Evolutionary conservation across 2,888 invertebrate species (phyloP), one percentile per base, ranked within the genome.

Genomic region (Chalcis sispes): DNA sequence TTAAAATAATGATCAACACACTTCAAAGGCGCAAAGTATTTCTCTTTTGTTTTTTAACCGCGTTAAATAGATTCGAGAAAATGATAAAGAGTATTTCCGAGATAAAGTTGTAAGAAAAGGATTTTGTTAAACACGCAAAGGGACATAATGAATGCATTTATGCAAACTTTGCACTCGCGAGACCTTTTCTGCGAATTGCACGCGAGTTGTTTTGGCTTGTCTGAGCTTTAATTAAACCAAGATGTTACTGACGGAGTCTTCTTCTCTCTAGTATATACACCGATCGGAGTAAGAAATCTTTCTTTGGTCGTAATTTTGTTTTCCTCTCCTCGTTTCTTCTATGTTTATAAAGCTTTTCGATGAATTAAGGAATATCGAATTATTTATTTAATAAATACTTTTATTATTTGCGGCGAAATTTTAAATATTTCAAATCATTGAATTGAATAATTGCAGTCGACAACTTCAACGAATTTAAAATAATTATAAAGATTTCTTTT

Each of bases 151-250:
- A 46, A 18, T 23, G n/a, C 42, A 42, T 64, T 29, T 40, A 13
- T 65, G n/a, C 48, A 32, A 40, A 32, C 2, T 32, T 46, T 18
- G 15, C 8, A 15, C 56, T 56, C 56, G n/a, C n/a, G 5, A 56
- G 29, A 13, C 23, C 32, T 7, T 54, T 67, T 67, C 61, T 15
- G 7, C 54, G 50, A 75, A 69, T 23, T 32, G 23, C 29, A n/a
- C 32, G 15, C 27, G 58, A 52, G 29, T 64, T 54, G 23, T n/a
- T 18, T 70, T 27, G 8, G 18, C 36, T 32, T 20, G 27, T 20
- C 36, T 32, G 74, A 20, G 61, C 42, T 75, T 70, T 75, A 75
- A 71, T 75, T 71, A 75, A 69, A 58, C 48, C 69, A 58, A 70
- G 56, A 69, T 69, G 64, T 40, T 75, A 62, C 67, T 64, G 62